Conservation (phyloP, 2,797 vertebrate genomes). For the Arctocebus calabarensis region DNA sequence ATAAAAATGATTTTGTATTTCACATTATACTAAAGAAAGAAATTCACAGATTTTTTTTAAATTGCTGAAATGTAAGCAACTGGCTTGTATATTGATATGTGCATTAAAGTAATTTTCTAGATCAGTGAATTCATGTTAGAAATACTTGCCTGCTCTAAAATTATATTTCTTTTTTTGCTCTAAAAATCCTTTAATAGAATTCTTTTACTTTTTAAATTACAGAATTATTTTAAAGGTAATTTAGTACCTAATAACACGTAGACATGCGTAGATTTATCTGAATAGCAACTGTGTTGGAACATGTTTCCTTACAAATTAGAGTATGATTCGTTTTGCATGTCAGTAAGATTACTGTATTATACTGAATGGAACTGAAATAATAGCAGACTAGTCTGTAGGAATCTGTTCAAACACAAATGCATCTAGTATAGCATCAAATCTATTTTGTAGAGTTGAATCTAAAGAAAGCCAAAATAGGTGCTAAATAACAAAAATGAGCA, state of each 20-base stretch:
- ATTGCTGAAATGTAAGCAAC: conserved; percentile 85
- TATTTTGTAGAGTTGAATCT: conserved; percentile 23
- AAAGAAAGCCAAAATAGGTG: not conserved
- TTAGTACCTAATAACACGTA: conserved; percentile 80
- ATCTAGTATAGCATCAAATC: not conserved
- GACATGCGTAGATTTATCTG: conserved; percentile 69
- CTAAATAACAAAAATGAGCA: not conserved
- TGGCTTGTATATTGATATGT: conserved; percentile 86
- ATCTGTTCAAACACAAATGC: conserved; percentile 70
- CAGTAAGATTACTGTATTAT: conserved; percentile 44
- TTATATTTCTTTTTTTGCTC: conserved; percentile 76
- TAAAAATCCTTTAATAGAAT: conserved; percentile 83
- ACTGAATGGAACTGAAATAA: conserved; percentile 66
- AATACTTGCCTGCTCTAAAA: conserved; percentile 80
- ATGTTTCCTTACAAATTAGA: conserved; percentile 71
- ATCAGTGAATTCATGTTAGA: conserved; percentile 84
- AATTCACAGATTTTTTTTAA: conserved; percentile 63
- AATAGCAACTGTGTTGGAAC: conserved; percentile 68
- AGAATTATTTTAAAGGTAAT: conserved; percentile 85
- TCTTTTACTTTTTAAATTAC: conserved; percentile 82
- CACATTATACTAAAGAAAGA: conserved; percentile 3
- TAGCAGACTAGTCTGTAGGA: conserved; percentile 54
- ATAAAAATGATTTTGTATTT: conserved; percentile 2
- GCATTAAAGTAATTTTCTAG: conserved; percentile 89
- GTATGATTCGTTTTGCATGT: not conserved